phyloP scores from a whole-genome alignment of 2,113 vertebrate species.

The Machaerirhynchus nigripectus region DNA sequence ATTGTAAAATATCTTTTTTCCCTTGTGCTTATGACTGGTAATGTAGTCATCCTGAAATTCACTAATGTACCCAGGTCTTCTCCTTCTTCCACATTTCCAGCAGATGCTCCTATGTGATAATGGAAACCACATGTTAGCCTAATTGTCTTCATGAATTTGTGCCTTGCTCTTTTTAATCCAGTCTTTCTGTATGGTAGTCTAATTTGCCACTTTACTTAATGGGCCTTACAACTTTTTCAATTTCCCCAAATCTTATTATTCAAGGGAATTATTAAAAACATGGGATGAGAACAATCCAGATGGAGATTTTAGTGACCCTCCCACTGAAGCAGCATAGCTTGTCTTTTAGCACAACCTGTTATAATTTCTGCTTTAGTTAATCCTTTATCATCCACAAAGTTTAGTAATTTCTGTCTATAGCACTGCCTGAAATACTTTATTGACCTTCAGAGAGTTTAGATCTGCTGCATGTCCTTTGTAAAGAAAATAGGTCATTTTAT shows the following conservation, averaged over 20 bases:
- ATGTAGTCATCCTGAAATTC: neutral
- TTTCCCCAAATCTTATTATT: neutral
- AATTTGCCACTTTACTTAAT: neutral
- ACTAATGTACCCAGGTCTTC: neutral
- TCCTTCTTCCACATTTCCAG: neutral
- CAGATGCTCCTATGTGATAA: neutral
- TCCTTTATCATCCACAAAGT: neutral
- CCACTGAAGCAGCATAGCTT: neutral
- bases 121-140: neutral
- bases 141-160: neutral
- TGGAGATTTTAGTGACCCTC: neutral
- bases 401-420: neutral
- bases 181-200: neutral
- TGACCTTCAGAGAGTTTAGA: constrained; percentile 7
- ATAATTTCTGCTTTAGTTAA: neutral
- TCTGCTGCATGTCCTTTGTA: neutral
- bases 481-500: constrained; percentile 20
- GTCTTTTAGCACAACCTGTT: neutral
- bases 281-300: neutral
- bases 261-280: neutral
- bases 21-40: neutral
- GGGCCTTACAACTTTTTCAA: neutral
- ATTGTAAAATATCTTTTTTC: neutral
- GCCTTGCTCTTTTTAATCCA: neutral
- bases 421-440: neutral